Conservation (phyloP, 2,797 vertebrate genomes). For the Clarias platycephalus region DNA sequence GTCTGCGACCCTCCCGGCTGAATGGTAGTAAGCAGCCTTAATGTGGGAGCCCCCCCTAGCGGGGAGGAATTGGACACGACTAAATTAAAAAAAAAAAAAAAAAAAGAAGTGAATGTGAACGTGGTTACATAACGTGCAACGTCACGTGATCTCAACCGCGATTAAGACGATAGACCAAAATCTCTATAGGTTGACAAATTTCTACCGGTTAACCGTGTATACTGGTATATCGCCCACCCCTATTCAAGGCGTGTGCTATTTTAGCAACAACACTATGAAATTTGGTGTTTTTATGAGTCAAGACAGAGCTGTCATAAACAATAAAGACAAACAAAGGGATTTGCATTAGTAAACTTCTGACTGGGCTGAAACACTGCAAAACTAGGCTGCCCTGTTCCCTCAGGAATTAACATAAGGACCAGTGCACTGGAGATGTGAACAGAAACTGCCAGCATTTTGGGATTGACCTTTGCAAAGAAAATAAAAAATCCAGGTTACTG, state of each 20-base stretch:
- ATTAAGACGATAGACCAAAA: too few relatives aligned
- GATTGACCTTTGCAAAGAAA: neutral
- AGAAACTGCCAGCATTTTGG: neutral
- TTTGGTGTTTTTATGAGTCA: neutral
- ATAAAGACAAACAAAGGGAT: neutral
- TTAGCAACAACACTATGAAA: neutral
- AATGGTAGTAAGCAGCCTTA: too few relatives aligned
- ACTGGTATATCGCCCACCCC: too few relatives aligned
- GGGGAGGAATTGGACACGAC: too few relatives aligned
- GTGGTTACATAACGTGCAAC: too few relatives aligned
- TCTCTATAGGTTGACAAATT: too few relatives aligned
- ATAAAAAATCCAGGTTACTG: neutral
- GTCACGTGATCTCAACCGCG: too few relatives aligned
- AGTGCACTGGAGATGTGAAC: neutral
- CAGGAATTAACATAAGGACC: neutral
- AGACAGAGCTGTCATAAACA: conserved; percentile 4
- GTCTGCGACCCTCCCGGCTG: too few relatives aligned
- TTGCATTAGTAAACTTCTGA: conserved; percentile 1
- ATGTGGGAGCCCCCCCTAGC: too few relatives aligned
- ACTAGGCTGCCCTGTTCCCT: neutral
- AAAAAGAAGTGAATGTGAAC: too few relatives aligned
- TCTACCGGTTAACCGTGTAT: too few relatives aligned
- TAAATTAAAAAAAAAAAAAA: too few relatives aligned
- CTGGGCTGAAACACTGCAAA: conserved; percentile 1
- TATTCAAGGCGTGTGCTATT: neutral